Conservation (phyloP, 2,888 invertebrate genomes). For the Oeneis ivallda region DNA sequence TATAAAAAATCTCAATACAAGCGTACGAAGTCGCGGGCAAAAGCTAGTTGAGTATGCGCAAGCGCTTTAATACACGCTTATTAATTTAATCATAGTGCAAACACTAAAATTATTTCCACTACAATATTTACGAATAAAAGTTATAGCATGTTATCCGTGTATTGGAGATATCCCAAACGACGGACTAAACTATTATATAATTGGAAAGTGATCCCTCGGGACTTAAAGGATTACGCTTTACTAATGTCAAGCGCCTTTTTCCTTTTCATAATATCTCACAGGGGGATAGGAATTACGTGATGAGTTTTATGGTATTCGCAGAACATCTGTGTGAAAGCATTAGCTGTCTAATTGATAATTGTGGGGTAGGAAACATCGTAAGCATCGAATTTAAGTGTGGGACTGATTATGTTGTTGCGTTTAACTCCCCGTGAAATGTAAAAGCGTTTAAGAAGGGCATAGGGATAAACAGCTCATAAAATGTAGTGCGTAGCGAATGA, state of each 20-base stretch:
- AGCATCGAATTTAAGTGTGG: neutral
- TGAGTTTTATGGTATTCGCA: conserved; percentile 60
- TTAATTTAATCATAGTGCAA: no score
- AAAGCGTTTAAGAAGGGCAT: conserved; percentile 10
- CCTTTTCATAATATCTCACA: conserved; percentile 57
- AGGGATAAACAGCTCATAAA: conserved; percentile 7
- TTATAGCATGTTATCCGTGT: conserved; percentile 39
- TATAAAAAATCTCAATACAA: no score
- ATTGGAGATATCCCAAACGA: conserved; percentile 50
- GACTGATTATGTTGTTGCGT: conserved; percentile 13
- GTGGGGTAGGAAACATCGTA: conserved; percentile 15
- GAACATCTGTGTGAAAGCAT: conserved; percentile 50
- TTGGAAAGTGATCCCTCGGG: conserved; percentile 66
- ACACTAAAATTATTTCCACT: neutral
- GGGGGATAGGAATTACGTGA: conserved; percentile 53
- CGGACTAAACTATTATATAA: conserved; percentile 61
- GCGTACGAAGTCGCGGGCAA: no score
- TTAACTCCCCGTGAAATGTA: conserved; percentile 21
- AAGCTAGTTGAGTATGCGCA: no score
- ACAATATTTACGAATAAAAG: conserved; percentile 17
- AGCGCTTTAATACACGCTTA: no score
- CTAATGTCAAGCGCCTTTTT: conserved; percentile 62
- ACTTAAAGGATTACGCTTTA: conserved; percentile 72
- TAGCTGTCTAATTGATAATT: conserved; percentile 41
- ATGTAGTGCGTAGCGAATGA: neutral